These are phyloP conservation scores for Callipepla californica DNA, from an alignment of 2,113 vertebrate species.

Conservation along the genomic window DNA sequence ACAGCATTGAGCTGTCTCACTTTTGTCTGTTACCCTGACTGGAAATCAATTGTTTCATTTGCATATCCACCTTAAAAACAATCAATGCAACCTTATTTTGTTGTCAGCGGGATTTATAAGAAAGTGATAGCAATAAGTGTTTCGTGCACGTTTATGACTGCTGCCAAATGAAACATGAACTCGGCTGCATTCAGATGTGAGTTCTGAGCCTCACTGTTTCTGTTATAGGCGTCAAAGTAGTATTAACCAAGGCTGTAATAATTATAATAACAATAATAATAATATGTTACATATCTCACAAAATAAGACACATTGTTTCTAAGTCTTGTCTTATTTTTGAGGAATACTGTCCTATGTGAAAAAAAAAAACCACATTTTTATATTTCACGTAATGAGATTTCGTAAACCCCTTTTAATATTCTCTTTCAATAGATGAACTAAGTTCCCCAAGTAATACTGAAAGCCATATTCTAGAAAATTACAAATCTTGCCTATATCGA, in stretches of 20 bases:
- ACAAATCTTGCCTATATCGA: neutral
- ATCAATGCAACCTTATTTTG: neutral
- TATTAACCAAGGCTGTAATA: neutral
- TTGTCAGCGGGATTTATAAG: slow-evolving; percentile 6
- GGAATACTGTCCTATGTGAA: neutral
- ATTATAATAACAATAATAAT: too few species aligned
- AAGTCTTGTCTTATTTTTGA: neutral
- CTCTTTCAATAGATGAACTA: neutral
- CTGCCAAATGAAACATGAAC: neutral
- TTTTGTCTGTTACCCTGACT: neutral
- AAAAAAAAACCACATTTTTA: neutral
- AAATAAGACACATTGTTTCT: neutral
- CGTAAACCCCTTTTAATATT: neutral
- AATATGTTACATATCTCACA: neutral
- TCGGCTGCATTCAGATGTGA: neutral
- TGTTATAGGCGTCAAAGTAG: neutral
- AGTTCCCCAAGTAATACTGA: neutral
- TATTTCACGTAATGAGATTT: neutral
- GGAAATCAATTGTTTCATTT: slow-evolving; percentile 32
- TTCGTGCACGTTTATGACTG: neutral
- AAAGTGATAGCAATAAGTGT: neutral
- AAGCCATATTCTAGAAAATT: neutral
- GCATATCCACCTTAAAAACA: neutral
- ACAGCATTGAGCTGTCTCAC: neutral
- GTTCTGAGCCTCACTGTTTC: neutral